Conservation (phyloP, 1,140 invertebrate species). For the Zaprionus lachaisei region DNA sequence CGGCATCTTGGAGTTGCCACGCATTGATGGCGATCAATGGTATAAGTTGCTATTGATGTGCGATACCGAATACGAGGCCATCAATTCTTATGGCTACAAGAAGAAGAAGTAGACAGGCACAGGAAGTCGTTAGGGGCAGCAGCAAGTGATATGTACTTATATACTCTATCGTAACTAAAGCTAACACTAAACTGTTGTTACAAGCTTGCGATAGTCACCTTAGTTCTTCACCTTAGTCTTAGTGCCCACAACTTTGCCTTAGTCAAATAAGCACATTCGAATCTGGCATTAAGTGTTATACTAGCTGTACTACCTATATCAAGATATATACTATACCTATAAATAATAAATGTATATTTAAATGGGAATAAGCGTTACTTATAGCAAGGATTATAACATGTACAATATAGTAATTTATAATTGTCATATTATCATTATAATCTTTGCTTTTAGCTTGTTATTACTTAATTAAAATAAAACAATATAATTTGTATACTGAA, state of each 20-base stretch:
- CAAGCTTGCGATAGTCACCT: conserved; percentile 44
- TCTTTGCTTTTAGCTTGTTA: conserved; percentile 61
- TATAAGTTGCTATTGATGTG: conserved; percentile 88
- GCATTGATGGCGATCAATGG: conserved; percentile 89
- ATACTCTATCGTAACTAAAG: conserved; percentile 42
- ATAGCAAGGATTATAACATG: no score
- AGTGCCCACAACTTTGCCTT: conserved; percentile 70
- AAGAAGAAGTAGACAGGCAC: conserved; percentile 84
- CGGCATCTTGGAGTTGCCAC: conserved; percentile 89
- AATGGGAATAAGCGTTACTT: conserved; percentile 61
- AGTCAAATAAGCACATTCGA: conserved; percentile 51
- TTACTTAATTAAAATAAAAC: conserved; percentile 32
- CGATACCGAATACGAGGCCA: conserved; percentile 90
- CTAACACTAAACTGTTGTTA: conserved; percentile 59
- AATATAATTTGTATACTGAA: conserved; percentile 31
- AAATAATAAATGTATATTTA: conserved; percentile 25
- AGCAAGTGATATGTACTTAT: conserved; percentile 62
- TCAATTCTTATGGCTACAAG: conserved; percentile 91
- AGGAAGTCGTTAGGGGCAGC: not conserved
- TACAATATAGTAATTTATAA: no score
- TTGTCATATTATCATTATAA: no score
- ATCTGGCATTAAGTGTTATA: conserved; percentile 57
- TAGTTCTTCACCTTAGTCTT: conserved; percentile 20
- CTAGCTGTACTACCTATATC: conserved; percentile 11
- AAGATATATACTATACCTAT: conserved; percentile 21